These are phyloP conservation scores for Bathybates hornii DNA, from an alignment of 2,113 vertebrate species.

Conservation along the genomic window DNA sequence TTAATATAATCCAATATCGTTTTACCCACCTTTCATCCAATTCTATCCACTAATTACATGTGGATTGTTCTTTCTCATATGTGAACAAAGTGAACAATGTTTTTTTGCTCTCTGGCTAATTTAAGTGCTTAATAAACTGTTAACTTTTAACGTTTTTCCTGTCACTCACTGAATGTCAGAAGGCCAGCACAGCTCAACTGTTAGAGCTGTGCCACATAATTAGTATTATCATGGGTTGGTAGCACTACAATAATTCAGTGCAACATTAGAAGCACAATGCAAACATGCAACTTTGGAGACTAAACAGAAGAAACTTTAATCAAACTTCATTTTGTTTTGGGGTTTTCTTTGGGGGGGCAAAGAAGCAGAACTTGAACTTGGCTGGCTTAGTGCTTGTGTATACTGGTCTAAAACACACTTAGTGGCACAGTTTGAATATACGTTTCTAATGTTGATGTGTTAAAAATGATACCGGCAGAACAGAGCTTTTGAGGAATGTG, in stretches of 20 bases:
- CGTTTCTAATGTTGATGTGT: not conserved
- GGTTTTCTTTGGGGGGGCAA: not conserved
- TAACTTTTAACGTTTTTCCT: not conserved
- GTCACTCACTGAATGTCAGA: not conserved
- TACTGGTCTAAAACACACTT: not conserved
- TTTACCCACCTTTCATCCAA: not conserved
- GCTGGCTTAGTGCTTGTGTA: not conserved
- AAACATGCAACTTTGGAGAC: not conserved
- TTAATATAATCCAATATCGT: not conserved
- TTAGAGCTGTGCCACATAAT: not conserved
- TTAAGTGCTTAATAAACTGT: not conserved
- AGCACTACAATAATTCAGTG: not conserved
- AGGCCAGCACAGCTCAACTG: not conserved
- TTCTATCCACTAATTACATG: not conserved
- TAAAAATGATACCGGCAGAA: not conserved
- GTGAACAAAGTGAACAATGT: not conserved
- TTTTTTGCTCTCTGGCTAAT: not conserved
- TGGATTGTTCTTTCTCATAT: not conserved
- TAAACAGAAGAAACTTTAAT: not conserved
- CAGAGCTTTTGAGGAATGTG: slow-evolving; percentile 23
- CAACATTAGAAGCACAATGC: not conserved
- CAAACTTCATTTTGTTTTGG: not conserved
- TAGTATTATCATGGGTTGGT: not conserved
- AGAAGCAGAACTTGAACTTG: not conserved
- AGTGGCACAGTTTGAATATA: not conserved